These are phyloP conservation scores for Phocoena sinus DNA, from an alignment of 2,113 vertebrate species.

Conservation along the genomic window DNA sequence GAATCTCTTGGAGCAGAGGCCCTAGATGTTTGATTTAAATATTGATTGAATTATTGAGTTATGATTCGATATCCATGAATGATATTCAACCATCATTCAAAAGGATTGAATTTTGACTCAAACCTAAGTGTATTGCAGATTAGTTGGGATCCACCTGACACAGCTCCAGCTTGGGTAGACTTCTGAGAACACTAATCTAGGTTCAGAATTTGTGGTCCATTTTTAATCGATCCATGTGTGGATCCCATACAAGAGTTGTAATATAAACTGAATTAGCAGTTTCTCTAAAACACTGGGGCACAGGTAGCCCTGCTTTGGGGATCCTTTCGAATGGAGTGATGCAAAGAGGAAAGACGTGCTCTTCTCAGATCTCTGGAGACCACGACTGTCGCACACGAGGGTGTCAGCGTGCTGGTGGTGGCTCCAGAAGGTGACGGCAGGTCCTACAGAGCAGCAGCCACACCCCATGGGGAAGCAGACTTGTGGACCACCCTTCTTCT, in stretches of 20 bases:
- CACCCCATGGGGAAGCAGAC: accelerated
- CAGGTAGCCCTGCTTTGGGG: background rate
- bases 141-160: background rate
- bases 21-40: background rate
- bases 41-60: background rate
- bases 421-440: background rate
- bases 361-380: background rate
- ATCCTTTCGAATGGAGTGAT: background rate
- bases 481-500: background rate
- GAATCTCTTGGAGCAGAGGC: background rate
- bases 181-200: background rate
- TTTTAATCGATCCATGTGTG: background rate
- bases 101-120: background rate
- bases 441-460: background rate
- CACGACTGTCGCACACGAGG: background rate
- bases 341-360: background rate
- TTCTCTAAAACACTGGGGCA: background rate
- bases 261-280: background rate
- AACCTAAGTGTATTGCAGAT: background rate
- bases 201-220: background rate
- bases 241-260: background rate
- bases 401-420: background rate
- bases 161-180: background rate
- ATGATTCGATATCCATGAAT: background rate
- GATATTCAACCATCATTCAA: background rate